A percentile compares a stretch with the other conserved stretches of the same genome.
phyloP scores from a whole-genome alignment of 2,797 vertebrate species.

The Periophthalmus magnuspinnatus region DNA sequence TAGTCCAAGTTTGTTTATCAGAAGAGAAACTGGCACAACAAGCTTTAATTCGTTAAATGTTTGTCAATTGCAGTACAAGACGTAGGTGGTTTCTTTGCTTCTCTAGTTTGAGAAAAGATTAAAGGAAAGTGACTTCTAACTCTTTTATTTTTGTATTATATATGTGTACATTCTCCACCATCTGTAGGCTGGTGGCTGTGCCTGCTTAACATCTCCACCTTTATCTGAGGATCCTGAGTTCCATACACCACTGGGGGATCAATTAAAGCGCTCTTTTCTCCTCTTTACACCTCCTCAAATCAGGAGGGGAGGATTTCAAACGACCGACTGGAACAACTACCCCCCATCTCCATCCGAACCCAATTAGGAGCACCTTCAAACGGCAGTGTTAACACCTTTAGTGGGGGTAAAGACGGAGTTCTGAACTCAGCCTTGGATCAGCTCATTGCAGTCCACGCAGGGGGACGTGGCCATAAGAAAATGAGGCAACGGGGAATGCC shows the following conservation, averaged over 20 bases:
- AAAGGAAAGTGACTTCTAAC: not conserved
- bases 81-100: not conserved
- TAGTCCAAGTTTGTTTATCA: not conserved
- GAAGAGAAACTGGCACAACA: not conserved
- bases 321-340: conserved; percentile 25
- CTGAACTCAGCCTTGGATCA: conserved; percentile 32
- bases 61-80: not conserved
- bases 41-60: not conserved
- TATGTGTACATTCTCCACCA: not conserved
- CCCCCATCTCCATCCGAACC: conserved; percentile 36
- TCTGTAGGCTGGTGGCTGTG: conserved; percentile 24
- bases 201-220: conserved; percentile 50
- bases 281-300: conserved; percentile 65
- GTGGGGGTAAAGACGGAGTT: conserved; percentile 62
- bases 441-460: conserved; percentile 21
- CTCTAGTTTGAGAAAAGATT: not conserved
- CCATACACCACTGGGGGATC: conserved; percentile 65
- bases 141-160: not conserved
- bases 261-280: conserved; percentile 68
- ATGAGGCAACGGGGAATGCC: conserved; percentile 23
- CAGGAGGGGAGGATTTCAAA: conserved; percentile 56
- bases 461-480: conserved; percentile 15
- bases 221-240: conserved; percentile 48
- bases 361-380: conserved; percentile 79
- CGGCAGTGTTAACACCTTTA: conserved; percentile 68